A percentile compares a stretch with the other conserved stretches of the same genome.
Evolutionary conservation across 2,797 vertebrate species (phyloP).

Genomic region (Onychomys torridus): DNA sequence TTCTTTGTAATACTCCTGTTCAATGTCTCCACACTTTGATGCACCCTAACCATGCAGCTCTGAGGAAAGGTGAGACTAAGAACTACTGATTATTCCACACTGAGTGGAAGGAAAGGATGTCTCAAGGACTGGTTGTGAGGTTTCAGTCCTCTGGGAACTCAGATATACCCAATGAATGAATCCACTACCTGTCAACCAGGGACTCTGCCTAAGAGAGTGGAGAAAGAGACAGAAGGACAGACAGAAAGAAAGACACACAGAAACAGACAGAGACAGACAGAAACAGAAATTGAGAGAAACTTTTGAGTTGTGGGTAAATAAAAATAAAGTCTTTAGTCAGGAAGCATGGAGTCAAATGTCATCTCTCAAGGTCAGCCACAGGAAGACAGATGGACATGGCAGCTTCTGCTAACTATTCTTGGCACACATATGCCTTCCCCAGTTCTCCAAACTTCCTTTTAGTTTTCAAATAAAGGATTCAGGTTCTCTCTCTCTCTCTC

Average conservation of each 20-base stretch:
- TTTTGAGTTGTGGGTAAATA: background rate
- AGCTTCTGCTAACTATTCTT: background rate
- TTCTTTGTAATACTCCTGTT: background rate
- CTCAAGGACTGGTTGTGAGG: background rate
- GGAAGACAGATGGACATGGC: background rate
- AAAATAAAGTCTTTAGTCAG: background rate
- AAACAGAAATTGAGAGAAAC: background rate
- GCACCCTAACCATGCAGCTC: background rate
- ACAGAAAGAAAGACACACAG: background rate
- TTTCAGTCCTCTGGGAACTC: background rate
- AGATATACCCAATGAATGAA: fast-evolving
- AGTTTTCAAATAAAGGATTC: background rate
- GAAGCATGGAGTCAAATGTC: background rate
- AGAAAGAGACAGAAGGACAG: background rate
- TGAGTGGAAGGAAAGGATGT: background rate
- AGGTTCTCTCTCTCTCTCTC: background rate
- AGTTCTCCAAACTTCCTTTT: background rate
- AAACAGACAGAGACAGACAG: background rate
- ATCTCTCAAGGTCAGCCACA: background rate
- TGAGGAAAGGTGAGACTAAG: background rate
- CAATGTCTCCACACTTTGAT: background rate
- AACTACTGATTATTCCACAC: background rate
- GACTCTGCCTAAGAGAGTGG: too few relatives aligned
- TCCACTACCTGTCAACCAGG: background rate
- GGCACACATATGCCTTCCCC: background rate